Percentiles rank a stretch among this genome's conserved stretches.
phyloP scores from a whole-genome alignment of 2,888 invertebrate species.

The Philereme transversata region DNA sequence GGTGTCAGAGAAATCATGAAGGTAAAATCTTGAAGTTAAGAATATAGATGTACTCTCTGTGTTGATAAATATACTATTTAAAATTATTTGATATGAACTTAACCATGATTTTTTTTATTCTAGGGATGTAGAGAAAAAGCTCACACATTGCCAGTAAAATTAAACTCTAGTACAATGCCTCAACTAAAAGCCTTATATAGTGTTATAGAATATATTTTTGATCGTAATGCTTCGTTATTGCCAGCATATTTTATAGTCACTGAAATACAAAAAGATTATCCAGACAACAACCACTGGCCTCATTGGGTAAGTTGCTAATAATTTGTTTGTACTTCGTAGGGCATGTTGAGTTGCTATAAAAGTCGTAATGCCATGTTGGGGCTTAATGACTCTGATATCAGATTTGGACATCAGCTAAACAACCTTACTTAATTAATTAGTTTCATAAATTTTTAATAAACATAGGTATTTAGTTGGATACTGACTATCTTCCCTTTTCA shows the following conservation, averaged over 20 bases:
- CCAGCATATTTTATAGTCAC: constrained; percentile 98
- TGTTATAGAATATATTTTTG: constrained; percentile 94
- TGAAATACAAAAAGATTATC: constrained; percentile 95
- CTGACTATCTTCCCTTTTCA: constrained; percentile 59
- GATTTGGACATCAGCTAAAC: no score
- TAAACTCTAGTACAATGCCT: constrained; percentile 91
- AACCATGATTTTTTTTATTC: constrained; percentile 37
- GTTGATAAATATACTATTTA: no score
- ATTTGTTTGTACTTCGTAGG: no score
- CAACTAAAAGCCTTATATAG: constrained; percentile 92
- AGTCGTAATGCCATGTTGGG: no score
- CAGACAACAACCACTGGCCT: constrained; percentile 91
- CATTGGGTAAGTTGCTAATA: constrained; percentile 89
- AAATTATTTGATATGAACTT: not conserved
- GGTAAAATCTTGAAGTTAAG: constrained; percentile 64
- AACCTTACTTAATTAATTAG: no score
- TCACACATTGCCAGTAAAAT: constrained; percentile 89
- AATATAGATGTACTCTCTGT: no score
- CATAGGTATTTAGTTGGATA: no score
- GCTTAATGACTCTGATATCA: no score
- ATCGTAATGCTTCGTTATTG: constrained; percentile 94
- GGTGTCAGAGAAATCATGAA: constrained; percentile 97
- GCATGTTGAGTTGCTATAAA: no score
- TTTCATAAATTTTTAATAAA: no score
- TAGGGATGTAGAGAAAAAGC: constrained; percentile 95